Evolutionary conservation across 2,113 vertebrate genomes (phyloP).

Genomic region (Vombatus ursinus): DNA sequence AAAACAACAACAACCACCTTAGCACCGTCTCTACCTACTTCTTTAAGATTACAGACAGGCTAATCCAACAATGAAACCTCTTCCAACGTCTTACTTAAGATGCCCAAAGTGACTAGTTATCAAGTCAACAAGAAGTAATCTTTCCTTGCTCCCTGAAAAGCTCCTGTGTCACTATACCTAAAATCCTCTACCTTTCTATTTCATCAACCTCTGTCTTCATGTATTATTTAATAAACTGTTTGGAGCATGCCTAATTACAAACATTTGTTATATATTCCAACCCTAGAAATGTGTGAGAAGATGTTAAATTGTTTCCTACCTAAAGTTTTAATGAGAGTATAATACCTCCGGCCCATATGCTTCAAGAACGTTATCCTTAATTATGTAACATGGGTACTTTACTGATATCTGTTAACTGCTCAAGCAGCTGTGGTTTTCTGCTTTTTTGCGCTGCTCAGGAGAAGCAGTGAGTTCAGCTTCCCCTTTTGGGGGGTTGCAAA

Average conservation of each 20-base stretch:
- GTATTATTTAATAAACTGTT: constrained; percentile 85
- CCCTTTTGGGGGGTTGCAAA: constrained; percentile 89
- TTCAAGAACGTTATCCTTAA: constrained; percentile 89
- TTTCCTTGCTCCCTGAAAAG: constrained; percentile 60
- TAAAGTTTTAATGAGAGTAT: constrained; percentile 88
- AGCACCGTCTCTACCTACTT: constrained; percentile 60
- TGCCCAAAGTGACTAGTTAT: constrained; percentile 67
- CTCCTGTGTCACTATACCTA: constrained; percentile 38
- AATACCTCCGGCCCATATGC: constrained; percentile 88
- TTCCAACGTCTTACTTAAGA: constrained; percentile 63
- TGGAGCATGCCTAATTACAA: constrained; percentile 83
- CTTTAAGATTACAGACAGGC: constrained; percentile 50
- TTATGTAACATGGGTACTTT: constrained; percentile 89
- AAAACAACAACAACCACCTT: background rate
- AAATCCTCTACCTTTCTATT: constrained; percentile 66
- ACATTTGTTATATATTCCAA: constrained; percentile 82
- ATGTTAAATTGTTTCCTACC: constrained; percentile 83
- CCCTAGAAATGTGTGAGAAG: constrained; percentile 73
- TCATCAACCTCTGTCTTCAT: constrained; percentile 78
- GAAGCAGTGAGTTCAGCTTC: constrained; percentile 88
- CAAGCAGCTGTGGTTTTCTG: constrained; percentile 90
- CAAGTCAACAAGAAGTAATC: constrained; percentile 65
- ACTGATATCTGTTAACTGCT: constrained; percentile 92
- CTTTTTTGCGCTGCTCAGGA: constrained; percentile 86
- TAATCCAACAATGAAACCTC: constrained; percentile 57